Evolutionary conservation across 2,797 vertebrate genomes (phyloP).

Genomic region (Chrysolophus pictus): DNA sequence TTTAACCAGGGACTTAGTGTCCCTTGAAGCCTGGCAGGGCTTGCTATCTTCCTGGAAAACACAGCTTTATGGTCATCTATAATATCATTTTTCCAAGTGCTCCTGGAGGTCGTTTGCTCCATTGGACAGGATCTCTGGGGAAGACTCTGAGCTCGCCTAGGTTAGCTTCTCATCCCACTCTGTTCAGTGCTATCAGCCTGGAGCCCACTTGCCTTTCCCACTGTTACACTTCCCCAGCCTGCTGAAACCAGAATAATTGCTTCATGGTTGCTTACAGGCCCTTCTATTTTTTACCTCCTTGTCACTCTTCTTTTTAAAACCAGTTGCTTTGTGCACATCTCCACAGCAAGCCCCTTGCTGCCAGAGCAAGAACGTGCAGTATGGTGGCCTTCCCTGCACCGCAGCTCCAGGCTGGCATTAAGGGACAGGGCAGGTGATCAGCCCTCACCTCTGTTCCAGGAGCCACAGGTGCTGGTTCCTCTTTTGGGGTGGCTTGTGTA

Average conservation of each 20-base stretch:
- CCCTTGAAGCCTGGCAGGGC: too few species aligned
- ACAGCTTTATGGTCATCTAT: too few species aligned
- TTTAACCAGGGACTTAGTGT: too few species aligned
- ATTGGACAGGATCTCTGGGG: too few species aligned
- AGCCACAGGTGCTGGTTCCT: not conserved
- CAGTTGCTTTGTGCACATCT: constrained; percentile 44
- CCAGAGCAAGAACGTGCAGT: not conserved
- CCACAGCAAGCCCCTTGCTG: not conserved
- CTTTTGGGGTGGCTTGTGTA: not conserved
- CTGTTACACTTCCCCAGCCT: not conserved
- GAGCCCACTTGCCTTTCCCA: not conserved
- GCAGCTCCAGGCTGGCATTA: not conserved
- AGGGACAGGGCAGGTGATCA: not conserved
- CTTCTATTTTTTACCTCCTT: not conserved
- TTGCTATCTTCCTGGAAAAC: too few species aligned
- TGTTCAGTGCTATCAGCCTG: not conserved
- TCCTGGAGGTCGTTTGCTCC: too few species aligned
- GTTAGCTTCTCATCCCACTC: not conserved
- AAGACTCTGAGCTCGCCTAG: too few species aligned
- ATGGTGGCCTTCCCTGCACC: not conserved
- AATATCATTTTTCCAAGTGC: too few species aligned
- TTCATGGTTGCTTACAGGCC: not conserved
- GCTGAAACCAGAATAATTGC: not conserved
- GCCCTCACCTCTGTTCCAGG: constrained; percentile 5
- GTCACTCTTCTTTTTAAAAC: constrained; percentile 5